A percentile compares a stretch with the other conserved stretches of the same genome.
Conservation (phyloP, 2,113 vertebrate genomes). For the Etheostoma cragini region DNA sequence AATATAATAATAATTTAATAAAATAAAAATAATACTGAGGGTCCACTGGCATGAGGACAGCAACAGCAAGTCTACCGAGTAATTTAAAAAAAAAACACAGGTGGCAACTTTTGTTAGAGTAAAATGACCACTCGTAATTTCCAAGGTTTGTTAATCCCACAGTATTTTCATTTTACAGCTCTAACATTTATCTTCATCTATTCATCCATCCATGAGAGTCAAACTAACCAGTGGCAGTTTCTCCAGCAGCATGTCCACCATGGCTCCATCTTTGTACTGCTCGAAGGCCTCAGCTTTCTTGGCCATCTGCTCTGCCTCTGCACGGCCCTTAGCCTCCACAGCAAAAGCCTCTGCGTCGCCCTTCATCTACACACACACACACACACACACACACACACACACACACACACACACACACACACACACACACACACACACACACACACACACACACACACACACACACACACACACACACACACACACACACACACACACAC, state of each 20-base stretch:
- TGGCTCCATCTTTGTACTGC: constrained; percentile 92
- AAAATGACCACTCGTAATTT: not conserved
- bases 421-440: constrained; percentile 9
- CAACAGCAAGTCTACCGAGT: no score
- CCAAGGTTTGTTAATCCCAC: not conserved
- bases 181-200: not conserved
- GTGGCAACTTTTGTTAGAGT: not conserved
- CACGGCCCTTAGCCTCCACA: constrained; percentile 87
- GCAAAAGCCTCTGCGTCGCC: constrained; percentile 93
- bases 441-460: constrained; percentile 10
- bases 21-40: not conserved
- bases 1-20: no score
- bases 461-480: constrained; percentile 2
- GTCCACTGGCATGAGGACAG: no score
- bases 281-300: constrained; percentile 94
- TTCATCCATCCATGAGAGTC: not conserved
- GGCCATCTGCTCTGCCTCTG: constrained; percentile 91
- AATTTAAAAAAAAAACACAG: no score
- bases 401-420: not conserved
- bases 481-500: constrained; percentile 6
- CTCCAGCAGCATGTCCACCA: constrained; percentile 94
- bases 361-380: constrained; percentile 80
- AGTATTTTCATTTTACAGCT: not conserved
- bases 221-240: constrained; percentile 89
- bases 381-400: constrained; percentile 14